A percentile compares a stretch with the other conserved stretches of the same genome.
Conservation (phyloP, 2,888 invertebrate genomes). For the Saturnia pavonia region DNA sequence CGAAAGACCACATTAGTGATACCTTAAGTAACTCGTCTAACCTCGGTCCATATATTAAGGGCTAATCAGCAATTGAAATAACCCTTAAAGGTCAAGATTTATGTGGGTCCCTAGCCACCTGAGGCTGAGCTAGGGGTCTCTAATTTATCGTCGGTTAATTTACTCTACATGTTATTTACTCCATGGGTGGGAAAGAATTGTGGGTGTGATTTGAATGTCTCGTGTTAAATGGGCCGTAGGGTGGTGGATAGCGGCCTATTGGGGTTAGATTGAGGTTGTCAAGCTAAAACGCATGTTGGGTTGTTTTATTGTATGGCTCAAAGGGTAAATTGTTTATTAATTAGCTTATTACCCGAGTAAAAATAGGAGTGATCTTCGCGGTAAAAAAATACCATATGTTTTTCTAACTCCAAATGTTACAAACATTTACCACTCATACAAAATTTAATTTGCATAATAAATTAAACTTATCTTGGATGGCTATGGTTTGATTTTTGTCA, state of each 20-base stretch:
- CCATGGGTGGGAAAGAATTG: conserved; percentile 56
- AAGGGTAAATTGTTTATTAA: background rate
- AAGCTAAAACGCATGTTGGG: conserved; percentile 21
- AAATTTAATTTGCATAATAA: no score
- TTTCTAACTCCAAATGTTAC: no score
- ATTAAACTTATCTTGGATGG: background rate
- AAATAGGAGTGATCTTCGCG: no score
- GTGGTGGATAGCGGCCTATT: conserved; percentile 25
- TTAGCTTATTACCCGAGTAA: no score
- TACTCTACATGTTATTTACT: conserved; percentile 54
- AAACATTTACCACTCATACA: no score
- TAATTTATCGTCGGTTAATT: conserved; percentile 71
- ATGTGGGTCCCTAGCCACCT: conserved; percentile 54
- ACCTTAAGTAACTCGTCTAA: conserved; percentile 9
- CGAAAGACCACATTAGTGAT: conserved; percentile 2
- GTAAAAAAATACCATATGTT: no score
- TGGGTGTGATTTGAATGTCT: conserved; percentile 72
- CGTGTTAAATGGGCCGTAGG: conserved; percentile 50
- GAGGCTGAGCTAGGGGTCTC: conserved; percentile 51
- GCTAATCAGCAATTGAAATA: conserved; percentile 61
- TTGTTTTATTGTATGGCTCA: background rate
- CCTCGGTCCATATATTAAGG: conserved; percentile 14
- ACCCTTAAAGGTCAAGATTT: conserved; percentile 53
- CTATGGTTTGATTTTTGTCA: background rate
- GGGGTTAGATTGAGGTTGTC: conserved; percentile 28